phyloP scores from a whole-genome alignment of 2,888 invertebrate genomes.

The Plusia festucae region DNA sequence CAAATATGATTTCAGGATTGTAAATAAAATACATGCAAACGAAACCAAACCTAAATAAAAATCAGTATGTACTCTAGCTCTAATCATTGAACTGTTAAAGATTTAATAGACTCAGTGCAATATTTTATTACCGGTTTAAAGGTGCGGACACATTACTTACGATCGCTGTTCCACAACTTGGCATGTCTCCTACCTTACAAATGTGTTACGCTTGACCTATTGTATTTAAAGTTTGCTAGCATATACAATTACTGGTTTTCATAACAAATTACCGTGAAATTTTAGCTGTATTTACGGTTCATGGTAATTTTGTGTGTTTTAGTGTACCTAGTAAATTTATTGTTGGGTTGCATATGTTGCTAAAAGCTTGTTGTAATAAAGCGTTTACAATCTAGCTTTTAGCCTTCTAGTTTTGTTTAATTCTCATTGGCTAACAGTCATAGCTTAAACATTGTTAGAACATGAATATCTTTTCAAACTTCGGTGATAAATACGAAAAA shows the following conservation, averaged over 20 bases:
- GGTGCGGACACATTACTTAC: slow-evolving; percentile 23
- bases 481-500: background rate
- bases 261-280: slow-evolving; percentile 26
- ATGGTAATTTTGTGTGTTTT: slow-evolving; percentile 1
- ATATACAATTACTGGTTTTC: slow-evolving; percentile 35
- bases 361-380: slow-evolving; percentile 4
- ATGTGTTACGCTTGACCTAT: slow-evolving; percentile 44
- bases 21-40: slow-evolving; percentile 11
- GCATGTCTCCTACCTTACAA: slow-evolving; percentile 28
- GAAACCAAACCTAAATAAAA: slow-evolving; percentile 60
- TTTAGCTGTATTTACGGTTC: slow-evolving; percentile 20
- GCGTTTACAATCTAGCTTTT: background rate
- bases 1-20: background rate
- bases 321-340: background rate
- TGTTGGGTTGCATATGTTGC: background rate
- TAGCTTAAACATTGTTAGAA: background rate
- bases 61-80: slow-evolving; percentile 66
- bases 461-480: background rate
- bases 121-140: slow-evolving; percentile 47
- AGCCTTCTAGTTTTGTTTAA: background rate
- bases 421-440: background rate
- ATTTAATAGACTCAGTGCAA: slow-evolving; percentile 61
- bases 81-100: slow-evolving; percentile 70
- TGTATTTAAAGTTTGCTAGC: slow-evolving; percentile 23
- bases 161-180: slow-evolving; percentile 25